Evolutionary conservation across 1,140 invertebrate species (phyloP), one percentile per base, ranked within the genome.

Genomic region (Aphelenchoides avenae): DNA sequence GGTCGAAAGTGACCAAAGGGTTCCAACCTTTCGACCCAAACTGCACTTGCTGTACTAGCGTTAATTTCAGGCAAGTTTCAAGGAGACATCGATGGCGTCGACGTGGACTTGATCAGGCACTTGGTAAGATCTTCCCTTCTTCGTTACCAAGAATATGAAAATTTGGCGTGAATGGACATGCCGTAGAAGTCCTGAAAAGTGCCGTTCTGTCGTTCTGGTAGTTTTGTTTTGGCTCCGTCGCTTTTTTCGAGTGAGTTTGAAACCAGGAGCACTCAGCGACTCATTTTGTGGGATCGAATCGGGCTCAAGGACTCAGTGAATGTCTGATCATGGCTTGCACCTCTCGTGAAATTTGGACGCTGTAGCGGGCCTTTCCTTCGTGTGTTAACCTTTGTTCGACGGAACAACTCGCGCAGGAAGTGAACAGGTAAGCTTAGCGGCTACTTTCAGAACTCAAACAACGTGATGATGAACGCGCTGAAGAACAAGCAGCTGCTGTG

Each of bases 31-130:
- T n/a, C n/a, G n/a, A n/a, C n/a, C n/a, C n/a, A n/a, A n/a, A n/a
- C n/a, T n/a, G n/a, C n/a, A n/a, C n/a, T n/a, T n/a, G n/a, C n/a
- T n/a, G n/a, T n/a, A n/a, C n/a, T n/a, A n/a, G n/a, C n/a, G n/a
- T n/a, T n/a, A n/a, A n/a, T 27, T 73, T 67, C 48, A 73, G 71
- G 73, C 11, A 75, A 75, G 66, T 75, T 76, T 40, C 73, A 75
- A 66, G 73, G 73, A 22, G 73, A 75, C 52, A 75, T 75, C 50
- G 73, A 75, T 50, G 72, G 73, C 9, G 62, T 77, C 29, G 66
- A 75, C 55, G 47, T 50, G 9, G 33, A 44, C 11, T 34, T 72
- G 31, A 36, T 75, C 6, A 52, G 61, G 22, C 49, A 73, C 29
- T 47, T 65, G 53, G 69, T 72, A 20, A 42, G 69, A 61, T 20